These are phyloP conservation scores for Vidua chalybeata DNA, from an alignment of 2,113 vertebrate species.

Conservation along the genomic window DNA sequence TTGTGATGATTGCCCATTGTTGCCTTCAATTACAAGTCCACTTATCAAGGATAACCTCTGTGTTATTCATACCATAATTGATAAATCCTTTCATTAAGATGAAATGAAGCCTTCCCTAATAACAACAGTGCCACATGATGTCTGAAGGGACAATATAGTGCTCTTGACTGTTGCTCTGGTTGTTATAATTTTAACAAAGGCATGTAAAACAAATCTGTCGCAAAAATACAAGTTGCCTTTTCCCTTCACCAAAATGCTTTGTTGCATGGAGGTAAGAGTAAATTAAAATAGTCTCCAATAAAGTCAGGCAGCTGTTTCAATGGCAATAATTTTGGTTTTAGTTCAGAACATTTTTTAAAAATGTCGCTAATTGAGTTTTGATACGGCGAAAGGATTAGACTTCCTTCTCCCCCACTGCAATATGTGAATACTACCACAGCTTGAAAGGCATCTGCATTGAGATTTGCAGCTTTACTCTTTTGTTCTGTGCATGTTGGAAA, in stretches of 20 bases:
- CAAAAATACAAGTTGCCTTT: background rate
- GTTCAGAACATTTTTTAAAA: background rate
- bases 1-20: background rate
- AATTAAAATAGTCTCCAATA: background rate
- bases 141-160: background rate
- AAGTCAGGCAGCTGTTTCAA: background rate
- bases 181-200: background rate
- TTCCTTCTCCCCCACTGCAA: background rate
- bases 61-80: background rate
- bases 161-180: background rate
- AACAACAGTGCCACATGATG: background rate
- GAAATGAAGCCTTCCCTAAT: background rate
- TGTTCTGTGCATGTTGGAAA: background rate
- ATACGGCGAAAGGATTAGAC: accelerated
- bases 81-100: slow-evolving; percentile 41
- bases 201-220: background rate
- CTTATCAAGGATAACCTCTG: slow-evolving; percentile 13
- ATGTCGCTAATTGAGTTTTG: background rate
- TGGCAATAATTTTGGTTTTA: background rate
- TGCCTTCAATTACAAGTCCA: slow-evolving; percentile 13
- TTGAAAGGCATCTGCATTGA: background rate
- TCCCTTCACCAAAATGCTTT: background rate
- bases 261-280: background rate
- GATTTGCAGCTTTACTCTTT: background rate
- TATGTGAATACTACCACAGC: accelerated